phyloP scores from a whole-genome alignment of 2,888 invertebrate genomes.

The Syrphus vitripennis region DNA sequence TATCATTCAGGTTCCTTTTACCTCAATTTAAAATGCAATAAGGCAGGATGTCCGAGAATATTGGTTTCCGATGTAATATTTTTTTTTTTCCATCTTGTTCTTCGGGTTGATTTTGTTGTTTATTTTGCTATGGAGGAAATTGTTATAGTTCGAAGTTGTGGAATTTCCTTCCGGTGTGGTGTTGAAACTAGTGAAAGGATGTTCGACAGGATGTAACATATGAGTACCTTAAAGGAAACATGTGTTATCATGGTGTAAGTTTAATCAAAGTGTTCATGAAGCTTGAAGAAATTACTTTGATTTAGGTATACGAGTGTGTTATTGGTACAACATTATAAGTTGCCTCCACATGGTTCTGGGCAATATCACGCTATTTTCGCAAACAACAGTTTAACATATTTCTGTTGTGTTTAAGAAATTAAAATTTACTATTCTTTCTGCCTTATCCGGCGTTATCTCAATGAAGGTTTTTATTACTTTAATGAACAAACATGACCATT shows the following conservation, averaged over 20 bases:
- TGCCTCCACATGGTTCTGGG: no score
- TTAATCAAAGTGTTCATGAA: neutral
- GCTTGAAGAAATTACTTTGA: no score
- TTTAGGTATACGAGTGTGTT: no score
- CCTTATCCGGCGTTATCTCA: no score
- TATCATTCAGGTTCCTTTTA: slow-evolving; percentile 4
- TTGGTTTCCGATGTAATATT: slow-evolving; percentile 31
- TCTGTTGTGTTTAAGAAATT: no score
- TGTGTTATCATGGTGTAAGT: neutral
- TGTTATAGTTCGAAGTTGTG: neutral
- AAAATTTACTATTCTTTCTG: no score
- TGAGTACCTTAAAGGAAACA: neutral
- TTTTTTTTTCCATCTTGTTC: neutral
- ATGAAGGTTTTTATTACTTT: no score
- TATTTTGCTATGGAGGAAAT: neutral
- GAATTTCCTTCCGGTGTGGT: slow-evolving; percentile 20
- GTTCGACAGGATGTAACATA: slow-evolving; percentile 5
- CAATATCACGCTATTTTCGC: no score
- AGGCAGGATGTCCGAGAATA: slow-evolving; percentile 36
- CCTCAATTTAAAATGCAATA: slow-evolving; percentile 2
- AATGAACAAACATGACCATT: no score
- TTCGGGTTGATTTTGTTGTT: neutral
- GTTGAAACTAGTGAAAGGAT: neutral
- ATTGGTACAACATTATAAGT: no score
- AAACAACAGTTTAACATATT: no score